phyloP scores from a whole-genome alignment of 1,140 invertebrate genomes.

The Bilobella aurantiaca region DNA sequence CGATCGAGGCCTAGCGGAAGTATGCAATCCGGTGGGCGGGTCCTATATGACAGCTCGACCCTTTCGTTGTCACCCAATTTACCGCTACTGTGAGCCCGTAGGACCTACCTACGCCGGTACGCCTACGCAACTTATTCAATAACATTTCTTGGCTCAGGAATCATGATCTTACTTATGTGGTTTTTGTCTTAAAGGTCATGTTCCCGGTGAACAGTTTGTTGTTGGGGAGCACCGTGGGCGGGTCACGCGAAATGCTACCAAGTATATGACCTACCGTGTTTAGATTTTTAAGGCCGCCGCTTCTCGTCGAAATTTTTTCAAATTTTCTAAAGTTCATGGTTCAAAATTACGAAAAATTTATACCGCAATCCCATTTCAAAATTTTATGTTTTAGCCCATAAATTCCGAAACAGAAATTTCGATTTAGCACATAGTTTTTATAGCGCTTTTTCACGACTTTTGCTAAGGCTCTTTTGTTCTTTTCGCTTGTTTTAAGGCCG shows the following conservation, averaged over 20 bases:
- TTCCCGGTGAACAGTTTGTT: constrained; percentile 30
- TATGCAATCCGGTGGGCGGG: constrained; percentile 30
- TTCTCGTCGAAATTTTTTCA: neutral
- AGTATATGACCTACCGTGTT: constrained; percentile 32
- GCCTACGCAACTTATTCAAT: no score
- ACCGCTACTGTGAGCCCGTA: constrained; percentile 25
- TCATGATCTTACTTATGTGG: neutral
- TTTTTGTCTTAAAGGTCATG: constrained; percentile 15
- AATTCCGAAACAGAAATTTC: neutral
- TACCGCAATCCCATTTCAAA: no score
- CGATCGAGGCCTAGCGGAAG: constrained; percentile 27
- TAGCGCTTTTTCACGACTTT: no score
- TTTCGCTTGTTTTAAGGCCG: no score
- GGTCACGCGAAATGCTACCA: constrained; percentile 27
- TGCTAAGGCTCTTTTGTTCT: no score
- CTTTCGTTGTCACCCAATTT: constrained; percentile 27
- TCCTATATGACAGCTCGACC: constrained; percentile 31
- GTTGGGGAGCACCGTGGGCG: constrained; percentile 24
- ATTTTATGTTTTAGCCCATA: no score
- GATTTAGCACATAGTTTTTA: no score
- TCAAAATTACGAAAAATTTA: no score
- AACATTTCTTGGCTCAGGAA: neutral
- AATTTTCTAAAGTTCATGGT: neutral
- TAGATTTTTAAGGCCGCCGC: neutral
- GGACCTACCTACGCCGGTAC: constrained; percentile 16